Conservation (phyloP, 2,113 vertebrate genomes). For the Sturnus vulgaris region DNA sequence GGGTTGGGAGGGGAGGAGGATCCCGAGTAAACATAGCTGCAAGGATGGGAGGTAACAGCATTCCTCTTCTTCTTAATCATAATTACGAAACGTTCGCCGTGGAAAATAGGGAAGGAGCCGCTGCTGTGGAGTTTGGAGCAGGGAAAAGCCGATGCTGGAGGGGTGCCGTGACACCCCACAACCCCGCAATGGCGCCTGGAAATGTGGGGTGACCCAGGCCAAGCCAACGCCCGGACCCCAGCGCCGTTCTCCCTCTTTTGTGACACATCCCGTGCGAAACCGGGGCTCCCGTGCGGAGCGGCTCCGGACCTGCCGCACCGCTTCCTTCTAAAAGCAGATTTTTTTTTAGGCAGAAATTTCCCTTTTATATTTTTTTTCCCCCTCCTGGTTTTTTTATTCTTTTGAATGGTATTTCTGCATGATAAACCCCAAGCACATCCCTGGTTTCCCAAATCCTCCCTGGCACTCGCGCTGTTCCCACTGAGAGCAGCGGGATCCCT, state of each 20-base stretch:
- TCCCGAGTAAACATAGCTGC: background rate
- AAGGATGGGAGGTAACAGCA: background rate
- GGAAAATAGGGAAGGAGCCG: background rate
- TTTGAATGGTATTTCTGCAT: background rate
- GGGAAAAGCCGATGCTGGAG: too few species aligned
- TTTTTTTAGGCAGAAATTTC: background rate
- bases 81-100: background rate
- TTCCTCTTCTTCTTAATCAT: background rate
- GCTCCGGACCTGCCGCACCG: background rate
- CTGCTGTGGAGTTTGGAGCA: background rate
- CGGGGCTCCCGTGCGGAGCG: background rate
- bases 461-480: accelerated
- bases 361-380: accelerated
- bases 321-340: background rate
- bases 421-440: background rate
- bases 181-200: too few species aligned
- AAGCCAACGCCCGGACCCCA: too few species aligned
- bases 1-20: background rate
- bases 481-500: accelerated
- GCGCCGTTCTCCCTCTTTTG: too few species aligned
- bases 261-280: too few species aligned
- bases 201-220: too few species aligned
- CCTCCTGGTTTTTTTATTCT: accelerated
- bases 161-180: too few species aligned
- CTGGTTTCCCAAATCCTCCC: background rate